phyloP scores from a whole-genome alignment of 2,888 invertebrate species.

The Gastrophysa polygoni region DNA sequence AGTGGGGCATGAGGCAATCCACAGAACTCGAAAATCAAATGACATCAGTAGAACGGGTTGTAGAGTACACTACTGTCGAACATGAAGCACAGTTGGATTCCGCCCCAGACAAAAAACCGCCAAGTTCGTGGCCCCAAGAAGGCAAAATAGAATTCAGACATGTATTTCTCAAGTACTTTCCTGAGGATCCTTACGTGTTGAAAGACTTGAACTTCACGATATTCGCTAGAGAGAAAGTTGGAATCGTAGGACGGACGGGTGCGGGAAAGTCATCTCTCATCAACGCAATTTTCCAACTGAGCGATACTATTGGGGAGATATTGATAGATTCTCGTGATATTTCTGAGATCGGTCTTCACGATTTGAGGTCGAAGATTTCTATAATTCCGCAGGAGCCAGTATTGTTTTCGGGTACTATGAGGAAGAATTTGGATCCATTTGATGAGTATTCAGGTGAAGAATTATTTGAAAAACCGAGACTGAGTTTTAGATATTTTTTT shows the following conservation, averaged over 20 bases:
- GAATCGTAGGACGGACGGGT: constrained; percentile 83
- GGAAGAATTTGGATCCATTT: constrained; percentile 91
- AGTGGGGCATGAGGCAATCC: constrained; percentile 80
- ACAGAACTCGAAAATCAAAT: constrained; percentile 71
- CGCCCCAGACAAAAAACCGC: constrained; percentile 69
- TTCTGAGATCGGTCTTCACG: constrained; percentile 60
- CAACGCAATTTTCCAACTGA: constrained; percentile 72
- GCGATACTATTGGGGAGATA: constrained; percentile 64
- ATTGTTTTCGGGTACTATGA: constrained; percentile 81
- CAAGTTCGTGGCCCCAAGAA: constrained; percentile 72
- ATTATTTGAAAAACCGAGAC: background rate
- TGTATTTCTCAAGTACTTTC: constrained; percentile 66
- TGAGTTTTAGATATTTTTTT: too few species aligned
- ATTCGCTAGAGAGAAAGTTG: constrained; percentile 73
- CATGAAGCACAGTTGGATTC: constrained; percentile 56
- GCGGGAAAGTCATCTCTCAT: constrained; percentile 78
- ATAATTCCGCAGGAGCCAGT: constrained; percentile 68
- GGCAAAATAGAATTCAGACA: constrained; percentile 73
- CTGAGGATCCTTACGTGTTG: constrained; percentile 75
- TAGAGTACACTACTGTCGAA: constrained; percentile 54
- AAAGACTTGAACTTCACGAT: constrained; percentile 72
- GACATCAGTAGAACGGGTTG: constrained; percentile 88
- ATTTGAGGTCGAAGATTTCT: constrained; percentile 62
- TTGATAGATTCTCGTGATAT: constrained; percentile 67
- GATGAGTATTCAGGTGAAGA: constrained; percentile 64